These are phyloP conservation scores for Manis javanica DNA, from an alignment of 2,797 vertebrate species.

Conservation along the genomic window DNA sequence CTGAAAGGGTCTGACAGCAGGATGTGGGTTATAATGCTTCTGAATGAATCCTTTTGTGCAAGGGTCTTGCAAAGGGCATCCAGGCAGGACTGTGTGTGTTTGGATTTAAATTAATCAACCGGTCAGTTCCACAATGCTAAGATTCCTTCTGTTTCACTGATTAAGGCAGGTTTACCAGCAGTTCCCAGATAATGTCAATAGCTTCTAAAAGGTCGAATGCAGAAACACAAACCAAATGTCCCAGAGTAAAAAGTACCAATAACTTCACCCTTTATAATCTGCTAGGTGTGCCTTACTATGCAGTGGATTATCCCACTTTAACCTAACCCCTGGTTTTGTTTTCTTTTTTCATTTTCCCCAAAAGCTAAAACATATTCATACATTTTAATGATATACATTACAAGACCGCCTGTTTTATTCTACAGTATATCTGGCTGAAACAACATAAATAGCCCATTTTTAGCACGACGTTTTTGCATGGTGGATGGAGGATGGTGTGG, in stretches of 20 bases:
- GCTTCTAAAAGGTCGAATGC: constrained; percentile 56
- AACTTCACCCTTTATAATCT: neutral
- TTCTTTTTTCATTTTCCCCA: neutral
- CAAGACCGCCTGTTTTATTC: neutral
- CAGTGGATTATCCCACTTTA: constrained; percentile 37
- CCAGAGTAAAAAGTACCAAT: neutral
- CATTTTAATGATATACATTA: neutral
- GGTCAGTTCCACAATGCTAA: constrained; percentile 46
- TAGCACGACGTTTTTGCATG: neutral
- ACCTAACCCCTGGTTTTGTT: constrained; percentile 4
- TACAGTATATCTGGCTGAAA: neutral
- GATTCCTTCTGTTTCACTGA: constrained; percentile 42
- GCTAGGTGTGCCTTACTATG: neutral
- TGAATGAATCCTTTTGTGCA: constrained; percentile 19
- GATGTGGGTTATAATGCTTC: neutral
- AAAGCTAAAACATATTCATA: neutral
- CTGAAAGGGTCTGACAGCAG: constrained; percentile 27
- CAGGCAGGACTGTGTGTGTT: neutral
- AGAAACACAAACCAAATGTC: constrained; percentile 4
- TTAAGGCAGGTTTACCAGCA: constrained; percentile 31
- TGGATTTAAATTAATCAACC: constrained; percentile 74
- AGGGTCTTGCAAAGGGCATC: constrained; percentile 41
- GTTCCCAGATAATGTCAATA: constrained; percentile 47
- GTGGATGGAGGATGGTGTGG: neutral
- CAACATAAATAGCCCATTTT: neutral